Conservation (phyloP, 1,140 invertebrate species). For the Diorhabda carinulata region DNA sequence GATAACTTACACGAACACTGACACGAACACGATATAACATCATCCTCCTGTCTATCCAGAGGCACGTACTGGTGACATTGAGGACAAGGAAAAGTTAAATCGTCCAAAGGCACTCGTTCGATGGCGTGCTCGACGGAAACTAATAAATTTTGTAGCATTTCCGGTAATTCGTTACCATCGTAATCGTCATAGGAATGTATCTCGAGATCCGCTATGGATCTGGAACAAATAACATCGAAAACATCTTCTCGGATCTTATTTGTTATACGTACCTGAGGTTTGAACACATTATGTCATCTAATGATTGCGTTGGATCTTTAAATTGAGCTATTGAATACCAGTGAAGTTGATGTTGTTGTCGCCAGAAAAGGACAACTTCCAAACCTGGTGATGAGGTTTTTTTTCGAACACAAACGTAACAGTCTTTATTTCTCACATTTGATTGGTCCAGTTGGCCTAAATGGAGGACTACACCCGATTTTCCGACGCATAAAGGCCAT, state of each 20-base stretch:
- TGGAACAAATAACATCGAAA: not conserved
- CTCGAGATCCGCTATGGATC: conserved; percentile 40
- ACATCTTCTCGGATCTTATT: not conserved
- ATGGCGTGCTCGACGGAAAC: conserved; percentile 65
- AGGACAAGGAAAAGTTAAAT: conserved; percentile 58
- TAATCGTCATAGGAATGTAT: conserved; percentile 37
- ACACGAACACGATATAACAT: conserved; percentile 41
- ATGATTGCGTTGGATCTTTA: conserved; percentile 32
- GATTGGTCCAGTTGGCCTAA: conserved; percentile 38
- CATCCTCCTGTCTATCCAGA: conserved; percentile 36
- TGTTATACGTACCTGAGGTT: conserved; percentile 18
- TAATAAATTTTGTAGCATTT: conserved; percentile 59
- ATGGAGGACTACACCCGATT: conserved; percentile 42
- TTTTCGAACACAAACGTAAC: conserved; percentile 41
- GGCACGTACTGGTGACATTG: conserved; percentile 53
- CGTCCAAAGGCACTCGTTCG: conserved; percentile 61
- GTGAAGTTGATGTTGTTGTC: conserved; percentile 35
- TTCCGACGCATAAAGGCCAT: conserved; percentile 45
- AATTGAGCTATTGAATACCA: conserved; percentile 43
- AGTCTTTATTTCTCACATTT: conserved; percentile 42
- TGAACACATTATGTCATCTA: conserved; percentile 44
- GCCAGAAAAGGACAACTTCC: conserved; percentile 43
- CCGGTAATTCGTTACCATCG: conserved; percentile 54
- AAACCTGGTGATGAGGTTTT: conserved; percentile 35
- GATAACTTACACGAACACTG: conserved; percentile 39